Conservation (phyloP, 2,888 invertebrate genomes). For the Rhamnusium bicolor region DNA sequence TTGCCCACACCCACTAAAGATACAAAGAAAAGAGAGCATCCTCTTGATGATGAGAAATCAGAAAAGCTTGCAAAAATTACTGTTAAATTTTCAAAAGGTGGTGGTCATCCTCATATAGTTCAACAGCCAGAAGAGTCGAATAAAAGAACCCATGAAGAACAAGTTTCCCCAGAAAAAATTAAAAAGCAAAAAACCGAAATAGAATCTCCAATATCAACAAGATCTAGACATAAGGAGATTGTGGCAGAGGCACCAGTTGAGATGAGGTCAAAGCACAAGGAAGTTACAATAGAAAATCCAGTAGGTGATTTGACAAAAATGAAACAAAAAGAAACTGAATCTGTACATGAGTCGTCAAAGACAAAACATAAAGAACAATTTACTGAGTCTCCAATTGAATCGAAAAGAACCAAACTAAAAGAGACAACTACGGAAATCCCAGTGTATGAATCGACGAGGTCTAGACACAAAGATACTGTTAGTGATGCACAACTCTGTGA, state of each 20-base stretch:
- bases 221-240: constrained; percentile 40
- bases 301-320: neutral
- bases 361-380: constrained; percentile 28
- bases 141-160: constrained; percentile 54
- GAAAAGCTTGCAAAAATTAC: constrained; percentile 74
- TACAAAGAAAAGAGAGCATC: constrained; percentile 59
- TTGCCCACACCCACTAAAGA: constrained; percentile 55
- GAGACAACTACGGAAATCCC: constrained; percentile 9
- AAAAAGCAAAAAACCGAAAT: constrained; percentile 52
- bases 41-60: constrained; percentile 58
- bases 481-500: constrained; percentile 23
- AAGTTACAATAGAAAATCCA: constrained; percentile 7
- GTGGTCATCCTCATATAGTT: constrained; percentile 68
- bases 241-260: constrained; percentile 12
- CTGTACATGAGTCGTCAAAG: neutral
- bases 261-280: constrained; percentile 33
- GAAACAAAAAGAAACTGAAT: constrained; percentile 18
- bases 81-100: constrained; percentile 72
- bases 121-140: constrained; percentile 55
- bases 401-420: constrained; percentile 31
- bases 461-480: constrained; percentile 24
- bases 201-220: constrained; percentile 38
- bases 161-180: constrained; percentile 40
- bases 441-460: constrained; percentile 10
- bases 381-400: constrained; percentile 34